phyloP scores from a whole-genome alignment of 2,113 vertebrate species.

The Dermatemys mawii region DNA sequence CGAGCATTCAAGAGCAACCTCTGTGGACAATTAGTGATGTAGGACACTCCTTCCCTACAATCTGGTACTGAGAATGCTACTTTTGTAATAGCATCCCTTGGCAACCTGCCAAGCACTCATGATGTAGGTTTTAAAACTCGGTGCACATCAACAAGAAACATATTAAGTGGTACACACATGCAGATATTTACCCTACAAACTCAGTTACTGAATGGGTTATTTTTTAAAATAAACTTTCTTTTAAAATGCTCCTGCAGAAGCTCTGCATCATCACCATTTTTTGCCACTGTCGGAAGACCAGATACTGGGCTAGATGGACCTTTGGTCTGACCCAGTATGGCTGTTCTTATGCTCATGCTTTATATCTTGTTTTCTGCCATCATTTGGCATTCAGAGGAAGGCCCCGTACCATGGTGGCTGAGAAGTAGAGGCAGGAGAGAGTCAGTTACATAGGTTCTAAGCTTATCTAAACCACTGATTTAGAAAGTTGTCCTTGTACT shows the following conservation, averaged over 20 bases:
- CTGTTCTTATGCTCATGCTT: neutral
- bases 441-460: neutral
- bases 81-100: neutral
- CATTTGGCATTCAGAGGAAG: neutral
- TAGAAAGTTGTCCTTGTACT: neutral
- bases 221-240: too few species aligned
- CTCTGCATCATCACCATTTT: neutral
- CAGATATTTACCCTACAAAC: neutral
- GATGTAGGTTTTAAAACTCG: neutral
- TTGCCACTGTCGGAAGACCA: too few species aligned
- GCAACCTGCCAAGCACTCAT: neutral
- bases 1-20: too few species aligned
- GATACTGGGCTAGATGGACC: too few species aligned
- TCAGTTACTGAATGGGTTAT: neutral
- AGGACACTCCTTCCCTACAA: neutral
- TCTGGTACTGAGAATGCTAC: neutral
- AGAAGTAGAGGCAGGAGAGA: neutral
- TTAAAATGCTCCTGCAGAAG: neutral
- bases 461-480: neutral
- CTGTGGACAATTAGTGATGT: too few species aligned
- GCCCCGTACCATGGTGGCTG: neutral
- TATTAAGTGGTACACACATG: neutral
- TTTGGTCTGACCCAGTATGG: too few species aligned
- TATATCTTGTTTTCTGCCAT: neutral
- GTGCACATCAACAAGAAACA: neutral